Percentiles rank a stretch among this genome's conserved stretches.
These are phyloP conservation scores for Potorous gilbertii DNA, from an alignment of 2,797 vertebrate genomes.

Conservation along the genomic window DNA sequence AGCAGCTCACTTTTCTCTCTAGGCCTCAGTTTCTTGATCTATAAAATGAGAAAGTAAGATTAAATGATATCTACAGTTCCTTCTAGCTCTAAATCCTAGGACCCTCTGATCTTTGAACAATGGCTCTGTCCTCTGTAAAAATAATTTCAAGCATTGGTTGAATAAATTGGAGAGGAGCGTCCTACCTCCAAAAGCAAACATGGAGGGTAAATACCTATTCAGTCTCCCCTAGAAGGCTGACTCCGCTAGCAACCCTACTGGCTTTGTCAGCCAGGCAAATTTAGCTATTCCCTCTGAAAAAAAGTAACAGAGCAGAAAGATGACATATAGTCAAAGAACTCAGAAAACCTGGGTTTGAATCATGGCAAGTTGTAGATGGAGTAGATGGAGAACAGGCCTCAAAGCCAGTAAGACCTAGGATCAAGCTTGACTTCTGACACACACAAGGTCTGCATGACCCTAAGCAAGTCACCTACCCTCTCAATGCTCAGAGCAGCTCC, in stretches of 20 bases:
- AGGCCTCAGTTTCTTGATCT: neutral
- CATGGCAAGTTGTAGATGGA: neutral
- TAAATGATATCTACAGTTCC: neutral
- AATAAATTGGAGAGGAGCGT: neutral
- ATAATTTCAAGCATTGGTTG: neutral
- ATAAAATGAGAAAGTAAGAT: neutral
- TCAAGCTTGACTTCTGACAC: neutral
- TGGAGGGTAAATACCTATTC: neutral
- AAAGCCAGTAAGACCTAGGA: neutral
- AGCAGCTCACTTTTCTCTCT: neutral
- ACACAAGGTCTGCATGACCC: neutral
- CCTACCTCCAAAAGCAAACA: neutral
- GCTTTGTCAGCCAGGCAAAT: neutral
- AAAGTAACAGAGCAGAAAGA: neutral
- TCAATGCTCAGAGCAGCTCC: neutral
- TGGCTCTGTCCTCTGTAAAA: neutral
- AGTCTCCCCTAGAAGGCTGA: neutral
- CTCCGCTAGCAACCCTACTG: neutral
- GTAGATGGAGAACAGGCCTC: neutral
- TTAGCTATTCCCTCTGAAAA: neutral
- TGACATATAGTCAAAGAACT: neutral
- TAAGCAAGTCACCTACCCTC: neutral
- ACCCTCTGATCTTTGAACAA: neutral
- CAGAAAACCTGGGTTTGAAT: neutral
- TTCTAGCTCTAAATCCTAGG: neutral